Evolutionary conservation across 2,797 vertebrate genomes (phyloP).

Genomic region (Odontamblyopus rebecca): DNA sequence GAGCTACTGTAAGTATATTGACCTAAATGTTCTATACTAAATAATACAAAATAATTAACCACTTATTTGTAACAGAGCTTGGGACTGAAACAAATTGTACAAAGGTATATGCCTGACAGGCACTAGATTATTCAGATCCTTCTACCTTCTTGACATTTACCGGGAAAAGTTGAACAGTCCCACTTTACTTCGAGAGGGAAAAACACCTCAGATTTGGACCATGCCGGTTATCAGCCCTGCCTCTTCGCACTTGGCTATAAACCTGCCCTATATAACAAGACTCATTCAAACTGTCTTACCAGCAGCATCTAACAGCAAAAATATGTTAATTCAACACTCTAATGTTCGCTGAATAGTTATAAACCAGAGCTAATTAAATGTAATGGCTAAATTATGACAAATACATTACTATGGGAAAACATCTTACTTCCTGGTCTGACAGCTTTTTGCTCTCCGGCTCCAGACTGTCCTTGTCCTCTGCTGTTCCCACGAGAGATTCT

Average conservation of each 20-base stretch:
- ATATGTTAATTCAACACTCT: neutral
- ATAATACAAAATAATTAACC: neutral
- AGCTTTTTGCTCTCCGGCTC: constrained; percentile 81
- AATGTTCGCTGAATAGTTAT: neutral
- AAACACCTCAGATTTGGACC: neutral
- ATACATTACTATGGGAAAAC: neutral
- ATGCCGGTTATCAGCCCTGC: neutral
- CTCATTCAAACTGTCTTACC: neutral
- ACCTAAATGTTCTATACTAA: neutral
- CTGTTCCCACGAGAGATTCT: constrained; percentile 72
- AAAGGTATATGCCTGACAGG: no score
- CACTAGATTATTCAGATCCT: no score
- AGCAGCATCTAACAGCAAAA: neutral
- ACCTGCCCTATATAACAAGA: neutral
- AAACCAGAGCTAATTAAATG: no score
- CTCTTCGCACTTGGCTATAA: no score
- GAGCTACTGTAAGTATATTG: no score
- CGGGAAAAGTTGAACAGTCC: no score
- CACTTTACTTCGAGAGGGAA: no score
- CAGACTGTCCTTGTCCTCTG: constrained; percentile 86
- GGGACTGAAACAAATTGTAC: no score
- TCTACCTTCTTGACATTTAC: neutral
- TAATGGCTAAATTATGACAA: neutral
- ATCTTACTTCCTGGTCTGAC: constrained; percentile 81
- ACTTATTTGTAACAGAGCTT: neutral